Percentiles rank a stretch among this genome's conserved stretches.
Evolutionary conservation across 2,888 invertebrate species (phyloP).

Genomic region (Trachelus troglodyta): DNA sequence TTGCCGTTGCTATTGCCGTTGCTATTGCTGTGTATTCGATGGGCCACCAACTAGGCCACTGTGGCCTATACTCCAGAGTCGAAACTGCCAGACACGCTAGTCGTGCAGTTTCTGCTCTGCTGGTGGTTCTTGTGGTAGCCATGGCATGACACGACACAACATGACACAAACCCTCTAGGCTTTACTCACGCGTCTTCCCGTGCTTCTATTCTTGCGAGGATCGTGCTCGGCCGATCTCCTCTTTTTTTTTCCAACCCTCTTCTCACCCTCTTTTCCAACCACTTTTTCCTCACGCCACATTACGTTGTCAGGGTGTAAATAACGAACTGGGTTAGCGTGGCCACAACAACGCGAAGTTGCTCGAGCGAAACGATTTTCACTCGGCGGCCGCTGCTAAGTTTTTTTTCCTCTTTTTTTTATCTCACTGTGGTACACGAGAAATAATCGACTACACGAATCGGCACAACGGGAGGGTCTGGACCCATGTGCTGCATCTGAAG

Average conservation of each 20-base stretch:
- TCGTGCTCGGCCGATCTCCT: neutral
- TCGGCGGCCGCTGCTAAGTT: neutral
- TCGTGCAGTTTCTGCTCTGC: neutral
- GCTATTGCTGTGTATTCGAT: neutral
- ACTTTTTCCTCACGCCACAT: neutral
- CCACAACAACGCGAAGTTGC: neutral
- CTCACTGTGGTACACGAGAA: neutral
- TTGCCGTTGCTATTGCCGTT: neutral
- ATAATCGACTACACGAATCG: neutral
- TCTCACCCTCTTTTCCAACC: neutral
- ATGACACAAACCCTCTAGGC: constrained; percentile 5
- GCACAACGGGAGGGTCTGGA: neutral
- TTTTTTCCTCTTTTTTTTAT: neutral
- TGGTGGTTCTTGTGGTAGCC: neutral
- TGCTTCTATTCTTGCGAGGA: neutral
- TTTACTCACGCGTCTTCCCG: neutral
- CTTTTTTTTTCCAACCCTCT: neutral
- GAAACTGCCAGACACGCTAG: neutral
- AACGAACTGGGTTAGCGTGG: neutral
- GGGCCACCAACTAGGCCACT: neutral
- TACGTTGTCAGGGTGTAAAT: constrained; percentile 4
- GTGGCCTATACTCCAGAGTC: neutral
- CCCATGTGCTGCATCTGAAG: neutral
- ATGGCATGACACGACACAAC: neutral
- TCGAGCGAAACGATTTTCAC: neutral